Conservation (phyloP, 2,888 invertebrate genomes). For the Plagodis dolabraria region DNA sequence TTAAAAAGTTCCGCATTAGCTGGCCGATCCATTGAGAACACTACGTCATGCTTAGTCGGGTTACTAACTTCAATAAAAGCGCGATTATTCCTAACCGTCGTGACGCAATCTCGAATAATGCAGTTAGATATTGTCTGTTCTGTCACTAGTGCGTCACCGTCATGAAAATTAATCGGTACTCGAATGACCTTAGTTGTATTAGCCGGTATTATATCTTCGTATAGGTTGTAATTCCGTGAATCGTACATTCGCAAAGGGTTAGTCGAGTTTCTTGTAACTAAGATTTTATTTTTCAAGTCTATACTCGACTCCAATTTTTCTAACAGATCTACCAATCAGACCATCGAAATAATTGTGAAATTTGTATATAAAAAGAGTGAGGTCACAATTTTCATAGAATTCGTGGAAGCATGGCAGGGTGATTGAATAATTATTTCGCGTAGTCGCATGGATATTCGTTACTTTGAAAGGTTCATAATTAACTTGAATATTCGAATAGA, state of each 20-base stretch:
- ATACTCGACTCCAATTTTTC: constrained; percentile 37
- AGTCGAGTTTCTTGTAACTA: too few species aligned
- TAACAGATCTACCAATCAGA: constrained; percentile 42
- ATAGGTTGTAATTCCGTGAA: too few species aligned
- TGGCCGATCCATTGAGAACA: constrained; percentile 38
- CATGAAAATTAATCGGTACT: too few species aligned
- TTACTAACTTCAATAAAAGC: constrained; percentile 38
- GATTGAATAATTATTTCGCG: constrained; percentile 39
- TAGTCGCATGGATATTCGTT: constrained; percentile 39
- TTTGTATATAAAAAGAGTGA: constrained; percentile 39
- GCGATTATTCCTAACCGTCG: constrained; percentile 35
- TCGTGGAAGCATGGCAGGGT: constrained; percentile 36
- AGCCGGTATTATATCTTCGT: too few species aligned
- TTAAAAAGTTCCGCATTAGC: constrained; percentile 35
- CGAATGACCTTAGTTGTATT: too few species aligned
- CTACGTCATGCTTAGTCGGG: constrained; percentile 31
- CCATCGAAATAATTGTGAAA: constrained; percentile 48
- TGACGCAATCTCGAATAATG: too few species aligned
- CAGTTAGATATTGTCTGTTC: too few species aligned
- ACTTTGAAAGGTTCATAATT: constrained; percentile 41
- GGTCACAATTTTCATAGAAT: constrained; percentile 23
- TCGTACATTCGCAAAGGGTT: too few species aligned
- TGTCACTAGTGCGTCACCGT: too few species aligned
- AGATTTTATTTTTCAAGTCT: constrained; percentile 31
- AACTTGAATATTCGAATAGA: constrained; percentile 17